Evolutionary conservation across 2,888 invertebrate species (phyloP).

Genomic region (Sicus ferrugineus): DNA sequence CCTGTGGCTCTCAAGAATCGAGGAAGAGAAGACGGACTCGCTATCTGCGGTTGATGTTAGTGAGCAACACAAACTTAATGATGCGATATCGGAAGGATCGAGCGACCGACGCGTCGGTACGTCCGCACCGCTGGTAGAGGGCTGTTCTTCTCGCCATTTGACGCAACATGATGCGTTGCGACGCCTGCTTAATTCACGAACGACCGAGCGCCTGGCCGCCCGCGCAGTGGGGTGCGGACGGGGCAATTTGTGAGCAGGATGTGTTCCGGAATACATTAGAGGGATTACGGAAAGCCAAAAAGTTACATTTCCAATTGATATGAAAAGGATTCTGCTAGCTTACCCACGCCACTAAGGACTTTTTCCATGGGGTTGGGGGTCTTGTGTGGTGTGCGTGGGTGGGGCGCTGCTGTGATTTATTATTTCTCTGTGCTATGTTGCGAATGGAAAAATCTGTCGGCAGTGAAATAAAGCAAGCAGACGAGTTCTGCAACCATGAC

Average conservation of each 20-base stretch:
- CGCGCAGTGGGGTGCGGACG: conserved; percentile 45
- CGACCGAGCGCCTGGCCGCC: background rate
- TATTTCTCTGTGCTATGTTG: too few relatives aligned
- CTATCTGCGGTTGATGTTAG: conserved; percentile 13
- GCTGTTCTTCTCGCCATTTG: conserved; percentile 17
- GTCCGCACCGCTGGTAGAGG: conserved; percentile 33
- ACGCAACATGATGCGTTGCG: conserved; percentile 45
- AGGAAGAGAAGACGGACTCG: conserved; percentile 31
- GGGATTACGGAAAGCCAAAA: conserved; percentile 51
- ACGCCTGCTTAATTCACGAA: conserved; percentile 36
- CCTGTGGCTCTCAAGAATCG: conserved; percentile 3
- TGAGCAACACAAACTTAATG: background rate
- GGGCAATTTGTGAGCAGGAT: conserved; percentile 65
- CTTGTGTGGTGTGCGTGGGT: too few relatives aligned
- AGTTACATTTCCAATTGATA: conserved; percentile 36
- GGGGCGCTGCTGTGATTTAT: too few relatives aligned
- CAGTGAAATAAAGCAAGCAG: too few relatives aligned
- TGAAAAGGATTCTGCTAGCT: conserved; percentile 36
- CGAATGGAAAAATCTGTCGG: too few relatives aligned
- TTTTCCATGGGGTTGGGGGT: too few relatives aligned
- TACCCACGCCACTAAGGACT: too few relatives aligned
- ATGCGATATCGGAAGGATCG: conserved; percentile 1
- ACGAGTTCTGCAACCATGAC: too few relatives aligned
- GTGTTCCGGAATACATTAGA: conserved; percentile 65
- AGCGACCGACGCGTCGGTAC: conserved; percentile 42